These are phyloP conservation scores for Tricholauxania praeusta DNA, from an alignment of 2,888 invertebrate species.

Conservation along the genomic window DNA sequence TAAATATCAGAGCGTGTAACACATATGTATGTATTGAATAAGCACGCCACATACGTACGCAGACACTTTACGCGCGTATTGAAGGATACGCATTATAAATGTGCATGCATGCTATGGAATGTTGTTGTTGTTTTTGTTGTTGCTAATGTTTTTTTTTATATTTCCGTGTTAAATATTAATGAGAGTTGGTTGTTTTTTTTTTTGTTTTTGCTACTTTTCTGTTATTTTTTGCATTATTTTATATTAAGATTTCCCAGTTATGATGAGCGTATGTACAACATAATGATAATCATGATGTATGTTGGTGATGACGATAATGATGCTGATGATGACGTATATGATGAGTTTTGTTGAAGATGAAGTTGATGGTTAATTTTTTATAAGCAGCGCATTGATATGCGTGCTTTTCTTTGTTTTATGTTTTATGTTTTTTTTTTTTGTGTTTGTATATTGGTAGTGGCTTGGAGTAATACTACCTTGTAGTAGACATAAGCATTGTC, in stretches of 20 bases:
- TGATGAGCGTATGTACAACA: conserved; percentile 35
- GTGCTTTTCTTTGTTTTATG: neutral
- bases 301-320: conserved; percentile 15
- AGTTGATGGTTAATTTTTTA: too few species aligned
- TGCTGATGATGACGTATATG: neutral
- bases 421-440: neutral
- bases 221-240: too few species aligned
- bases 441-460: neutral
- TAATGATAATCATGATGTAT: conserved; percentile 7
- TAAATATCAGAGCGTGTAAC: conserved; percentile 19
- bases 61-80: conserved; percentile 11
- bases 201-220: neutral
- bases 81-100: conserved; percentile 25
- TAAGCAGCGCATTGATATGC: neutral
- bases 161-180: neutral
- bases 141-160: conserved; percentile 12
- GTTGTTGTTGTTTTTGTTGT: conserved; percentile 40
- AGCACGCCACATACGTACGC: conserved; percentile 8
- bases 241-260: conserved; percentile 28
- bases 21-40: conserved; percentile 31
- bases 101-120: conserved; percentile 13
- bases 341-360: too few species aligned
- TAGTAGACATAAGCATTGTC: conserved; percentile 68
- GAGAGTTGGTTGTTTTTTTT: neutral
- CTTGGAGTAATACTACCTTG: conserved; percentile 58